phyloP scores from a whole-genome alignment of 2,113 vertebrate species.

The Cynoglossus semilaevis region DNA sequence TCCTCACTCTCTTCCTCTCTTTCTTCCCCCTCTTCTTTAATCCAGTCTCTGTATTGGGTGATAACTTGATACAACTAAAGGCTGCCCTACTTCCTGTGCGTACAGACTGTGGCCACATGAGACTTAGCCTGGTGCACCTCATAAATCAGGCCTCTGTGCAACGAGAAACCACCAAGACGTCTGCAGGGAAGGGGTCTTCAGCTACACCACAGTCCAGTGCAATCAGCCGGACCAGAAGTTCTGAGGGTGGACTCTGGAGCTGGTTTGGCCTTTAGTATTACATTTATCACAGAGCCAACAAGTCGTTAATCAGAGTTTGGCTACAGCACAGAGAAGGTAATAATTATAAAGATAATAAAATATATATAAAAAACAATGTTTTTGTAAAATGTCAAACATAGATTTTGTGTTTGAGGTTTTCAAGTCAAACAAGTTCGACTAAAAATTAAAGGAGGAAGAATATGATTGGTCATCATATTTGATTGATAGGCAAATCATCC shows the following conservation, averaged over 20 bases:
- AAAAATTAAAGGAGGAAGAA: too few relatives aligned
- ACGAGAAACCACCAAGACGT: conserved; percentile 45
- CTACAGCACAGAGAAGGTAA: conserved; percentile 8
- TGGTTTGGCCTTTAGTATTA: conserved; percentile 9
- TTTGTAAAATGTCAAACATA: too few relatives aligned
- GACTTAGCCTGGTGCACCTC: conserved; percentile 51
- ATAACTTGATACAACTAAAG: conserved; percentile 45
- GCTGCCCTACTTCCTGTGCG: conserved; percentile 67
- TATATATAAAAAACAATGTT: too few relatives aligned
- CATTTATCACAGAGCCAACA: conserved; percentile 21
- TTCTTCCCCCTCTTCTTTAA: conserved; percentile 26
- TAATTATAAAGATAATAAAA: too few relatives aligned
- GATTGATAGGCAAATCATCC: too few relatives aligned
- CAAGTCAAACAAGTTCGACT: too few relatives aligned
- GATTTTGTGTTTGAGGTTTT: too few relatives aligned
- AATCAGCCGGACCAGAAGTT: conserved; percentile 36
- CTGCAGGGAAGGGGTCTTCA: conserved; percentile 58
- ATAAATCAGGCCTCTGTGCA: conserved; percentile 68
- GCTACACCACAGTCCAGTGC: conserved; percentile 43
- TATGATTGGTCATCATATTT: too few relatives aligned
- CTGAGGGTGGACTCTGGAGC: conserved; percentile 7
- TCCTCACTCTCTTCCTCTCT: conserved; percentile 7
- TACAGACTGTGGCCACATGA: conserved; percentile 55
- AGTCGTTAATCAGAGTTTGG: conserved; percentile 15
- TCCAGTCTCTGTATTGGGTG: conserved; percentile 26